phyloP scores from a whole-genome alignment of 2,888 invertebrate genomes.

The Synanthedon andrenaeformis region DNA sequence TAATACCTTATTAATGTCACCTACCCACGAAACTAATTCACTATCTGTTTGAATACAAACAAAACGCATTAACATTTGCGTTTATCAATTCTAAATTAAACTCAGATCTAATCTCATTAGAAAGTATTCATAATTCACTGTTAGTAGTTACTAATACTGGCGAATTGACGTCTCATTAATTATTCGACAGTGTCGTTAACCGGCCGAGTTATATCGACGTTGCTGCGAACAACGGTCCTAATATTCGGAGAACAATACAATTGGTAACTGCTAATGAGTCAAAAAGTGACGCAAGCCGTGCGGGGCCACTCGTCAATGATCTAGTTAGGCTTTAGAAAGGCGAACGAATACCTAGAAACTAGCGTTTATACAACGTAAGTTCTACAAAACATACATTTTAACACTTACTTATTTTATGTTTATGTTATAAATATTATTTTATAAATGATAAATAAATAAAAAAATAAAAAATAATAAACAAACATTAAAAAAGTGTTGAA shows the following conservation, averaged over 20 bases:
- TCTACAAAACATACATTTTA: no score
- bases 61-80: conserved; percentile 4
- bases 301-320: conserved; percentile 1
- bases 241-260: conserved; percentile 60
- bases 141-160: conserved; percentile 2
- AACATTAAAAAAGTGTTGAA: no score
- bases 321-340: conserved; percentile 1
- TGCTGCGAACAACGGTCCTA: conserved; percentile 41
- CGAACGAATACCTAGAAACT: not conserved
- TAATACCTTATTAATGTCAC: no score
- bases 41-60: not conserved
- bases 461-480: no score
- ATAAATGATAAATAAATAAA: no score
- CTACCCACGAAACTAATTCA: not conserved
- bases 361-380: no score
- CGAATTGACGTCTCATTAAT: conserved; percentile 42
- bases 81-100: conserved; percentile 7
- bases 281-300: conserved; percentile 29
- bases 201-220: conserved; percentile 34
- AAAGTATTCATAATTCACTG: conserved; percentile 5
- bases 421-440: no score
- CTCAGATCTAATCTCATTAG: conserved; percentile 11
- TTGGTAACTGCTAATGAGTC: conserved; percentile 57
- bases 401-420: no score
- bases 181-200: conserved; percentile 41